Conservation (phyloP, 2,797 vertebrate species). For the Tenualosa thibaudeaui region DNA sequence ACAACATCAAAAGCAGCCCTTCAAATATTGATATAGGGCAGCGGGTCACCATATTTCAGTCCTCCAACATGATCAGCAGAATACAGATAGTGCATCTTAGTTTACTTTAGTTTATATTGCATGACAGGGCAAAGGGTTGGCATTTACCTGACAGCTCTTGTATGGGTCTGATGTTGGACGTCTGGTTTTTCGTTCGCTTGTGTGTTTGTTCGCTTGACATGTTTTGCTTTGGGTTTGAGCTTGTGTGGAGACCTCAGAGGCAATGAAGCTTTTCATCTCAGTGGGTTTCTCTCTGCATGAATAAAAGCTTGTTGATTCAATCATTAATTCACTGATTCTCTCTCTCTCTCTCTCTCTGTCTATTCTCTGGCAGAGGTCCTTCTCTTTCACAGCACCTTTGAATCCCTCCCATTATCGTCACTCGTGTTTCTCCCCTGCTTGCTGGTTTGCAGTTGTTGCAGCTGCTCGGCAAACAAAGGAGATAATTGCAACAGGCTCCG, state of each 20-base stretch:
- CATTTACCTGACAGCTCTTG: background rate
- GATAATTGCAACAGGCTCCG: conserved; percentile 58
- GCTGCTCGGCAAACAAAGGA: conserved; percentile 49
- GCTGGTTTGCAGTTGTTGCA: background rate
- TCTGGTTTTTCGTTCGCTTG: background rate
- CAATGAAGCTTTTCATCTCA: background rate
- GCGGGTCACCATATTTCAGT: no score
- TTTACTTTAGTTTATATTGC: no score
- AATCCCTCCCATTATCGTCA: conserved; percentile 11
- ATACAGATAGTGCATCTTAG: no score
- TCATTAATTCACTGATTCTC: background rate
- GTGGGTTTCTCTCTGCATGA: background rate
- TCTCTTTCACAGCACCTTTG: background rate
- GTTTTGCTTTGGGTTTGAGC: background rate
- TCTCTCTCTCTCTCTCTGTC: conserved; percentile 1
- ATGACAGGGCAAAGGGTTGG: no score
- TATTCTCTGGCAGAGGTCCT: background rate
- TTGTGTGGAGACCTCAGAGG: background rate
- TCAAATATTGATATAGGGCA: no score
- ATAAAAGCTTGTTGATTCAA: background rate
- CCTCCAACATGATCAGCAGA: no score
- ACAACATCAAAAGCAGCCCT: no score
- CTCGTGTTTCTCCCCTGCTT: background rate
- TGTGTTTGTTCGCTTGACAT: background rate
- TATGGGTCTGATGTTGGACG: background rate